phyloP scores from a whole-genome alignment of 1,140 invertebrate species.

The Dendroctonus ponderosae region DNA sequence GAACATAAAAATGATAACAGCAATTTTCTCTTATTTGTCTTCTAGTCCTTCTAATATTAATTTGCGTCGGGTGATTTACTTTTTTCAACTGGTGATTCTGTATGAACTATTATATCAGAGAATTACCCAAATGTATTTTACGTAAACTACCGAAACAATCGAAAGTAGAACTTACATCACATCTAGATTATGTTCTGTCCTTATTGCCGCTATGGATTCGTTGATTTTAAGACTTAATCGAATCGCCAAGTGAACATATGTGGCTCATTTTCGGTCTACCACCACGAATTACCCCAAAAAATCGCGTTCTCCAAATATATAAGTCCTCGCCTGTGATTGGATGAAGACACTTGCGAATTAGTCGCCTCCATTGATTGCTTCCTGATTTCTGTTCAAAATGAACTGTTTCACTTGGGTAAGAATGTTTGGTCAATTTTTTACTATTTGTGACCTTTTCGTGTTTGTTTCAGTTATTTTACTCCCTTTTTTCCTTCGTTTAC shows the following conservation, averaged over 20 bases:
- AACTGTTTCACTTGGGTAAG: constrained; percentile 27
- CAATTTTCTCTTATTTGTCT: not conserved
- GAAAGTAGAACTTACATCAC: constrained; percentile 17
- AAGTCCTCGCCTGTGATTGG: not conserved
- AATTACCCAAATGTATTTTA: constrained; percentile 4
- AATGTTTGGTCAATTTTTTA: not conserved
- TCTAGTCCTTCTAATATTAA: not conserved
- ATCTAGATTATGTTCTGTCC: constrained; percentile 14
- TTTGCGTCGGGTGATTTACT: not conserved
- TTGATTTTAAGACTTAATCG: not conserved
- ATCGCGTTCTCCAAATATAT: not conserved
- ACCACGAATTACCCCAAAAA: constrained; percentile 1
- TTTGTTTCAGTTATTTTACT: constrained; percentile 24
- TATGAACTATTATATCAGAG: not conserved
- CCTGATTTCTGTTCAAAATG: constrained; percentile 16
- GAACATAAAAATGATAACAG: not conserved
- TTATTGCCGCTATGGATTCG: constrained; percentile 1
- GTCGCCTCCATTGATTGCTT: not conserved
- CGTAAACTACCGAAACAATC: constrained; percentile 5
- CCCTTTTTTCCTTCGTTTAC: constrained; percentile 9
- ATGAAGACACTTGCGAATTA: not conserved
- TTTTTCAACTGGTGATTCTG: not conserved
- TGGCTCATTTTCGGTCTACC: constrained; percentile 2
- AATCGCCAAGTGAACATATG: not conserved
- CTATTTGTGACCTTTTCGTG: not conserved